These are phyloP conservation scores for Charaxes varanes DNA, from an alignment of 1,140 invertebrate species.

Conservation along the genomic window DNA sequence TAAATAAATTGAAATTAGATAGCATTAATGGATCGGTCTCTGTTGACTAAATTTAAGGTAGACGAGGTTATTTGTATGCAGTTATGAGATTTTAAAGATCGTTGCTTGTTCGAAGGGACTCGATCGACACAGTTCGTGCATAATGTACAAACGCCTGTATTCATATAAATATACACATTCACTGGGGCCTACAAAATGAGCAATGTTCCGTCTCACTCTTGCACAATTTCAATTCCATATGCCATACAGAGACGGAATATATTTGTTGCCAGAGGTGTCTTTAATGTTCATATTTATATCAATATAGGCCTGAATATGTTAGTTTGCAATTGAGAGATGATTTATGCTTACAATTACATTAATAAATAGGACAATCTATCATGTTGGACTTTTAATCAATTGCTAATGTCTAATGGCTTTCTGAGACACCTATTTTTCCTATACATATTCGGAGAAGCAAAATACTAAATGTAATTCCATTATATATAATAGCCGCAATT, in stretches of 20 bases:
- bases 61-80: slow-evolving; percentile 32
- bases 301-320: slow-evolving; percentile 6
- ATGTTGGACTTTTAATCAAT: slow-evolving; percentile 33
- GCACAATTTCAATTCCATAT: no score
- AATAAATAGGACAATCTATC: slow-evolving; percentile 48
- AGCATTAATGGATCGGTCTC: slow-evolving; percentile 47
- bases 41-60: slow-evolving; percentile 44
- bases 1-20: slow-evolving; percentile 62
- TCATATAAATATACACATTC: no score
- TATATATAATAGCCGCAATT: no score
- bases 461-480: background rate
- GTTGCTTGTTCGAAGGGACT: slow-evolving; percentile 18
- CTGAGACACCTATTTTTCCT: background rate
- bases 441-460: background rate
- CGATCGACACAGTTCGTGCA: slow-evolving; percentile 22
- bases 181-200: no score
- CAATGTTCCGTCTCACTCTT: no score
- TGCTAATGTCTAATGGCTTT: slow-evolving; percentile 20
- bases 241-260: no score
- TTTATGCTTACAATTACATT: slow-evolving; percentile 37
- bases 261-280: no score
- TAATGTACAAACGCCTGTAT: slow-evolving; percentile 55
- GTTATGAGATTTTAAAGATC: slow-evolving; percentile 30
- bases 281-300: no score
- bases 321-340: slow-evolving; percentile 37